These are phyloP conservation scores for Staurois parvus DNA, from an alignment of 2,797 vertebrate species.

Conservation along the genomic window DNA sequence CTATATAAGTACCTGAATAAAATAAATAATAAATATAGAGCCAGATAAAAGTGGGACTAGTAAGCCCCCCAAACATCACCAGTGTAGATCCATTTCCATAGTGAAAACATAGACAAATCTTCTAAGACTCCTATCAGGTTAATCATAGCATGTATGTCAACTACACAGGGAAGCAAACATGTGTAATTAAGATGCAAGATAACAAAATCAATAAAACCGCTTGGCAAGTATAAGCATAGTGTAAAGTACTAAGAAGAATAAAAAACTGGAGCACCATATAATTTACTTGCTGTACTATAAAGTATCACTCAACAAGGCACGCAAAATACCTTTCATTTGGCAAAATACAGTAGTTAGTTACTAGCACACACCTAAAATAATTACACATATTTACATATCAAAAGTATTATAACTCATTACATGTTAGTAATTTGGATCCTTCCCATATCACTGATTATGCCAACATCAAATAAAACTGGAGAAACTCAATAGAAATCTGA, in stretches of 20 bases:
- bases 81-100: too few relatives aligned
- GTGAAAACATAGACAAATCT: too few relatives aligned
- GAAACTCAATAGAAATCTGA: background rate
- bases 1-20: too few relatives aligned
- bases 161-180: background rate
- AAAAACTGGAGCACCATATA: background rate
- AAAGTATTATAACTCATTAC: background rate
- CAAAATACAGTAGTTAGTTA: background rate
- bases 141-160: background rate
- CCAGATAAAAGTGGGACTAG: too few relatives aligned
- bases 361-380: conserved; percentile 1
- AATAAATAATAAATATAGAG: too few relatives aligned
- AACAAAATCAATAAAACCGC: background rate
- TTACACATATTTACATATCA: background rate
- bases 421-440: background rate
- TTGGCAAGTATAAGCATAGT: background rate
- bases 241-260: background rate
- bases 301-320: background rate
- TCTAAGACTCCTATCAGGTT: too few relatives aligned
- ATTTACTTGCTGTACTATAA: background rate
- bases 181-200: background rate
- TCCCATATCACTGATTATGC: background rate
- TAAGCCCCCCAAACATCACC: too few relatives aligned
- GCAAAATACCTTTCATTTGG: background rate
- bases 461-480: background rate